phyloP scores from a whole-genome alignment of 2,113 vertebrate genomes.

The Carassius carassius region DNA sequence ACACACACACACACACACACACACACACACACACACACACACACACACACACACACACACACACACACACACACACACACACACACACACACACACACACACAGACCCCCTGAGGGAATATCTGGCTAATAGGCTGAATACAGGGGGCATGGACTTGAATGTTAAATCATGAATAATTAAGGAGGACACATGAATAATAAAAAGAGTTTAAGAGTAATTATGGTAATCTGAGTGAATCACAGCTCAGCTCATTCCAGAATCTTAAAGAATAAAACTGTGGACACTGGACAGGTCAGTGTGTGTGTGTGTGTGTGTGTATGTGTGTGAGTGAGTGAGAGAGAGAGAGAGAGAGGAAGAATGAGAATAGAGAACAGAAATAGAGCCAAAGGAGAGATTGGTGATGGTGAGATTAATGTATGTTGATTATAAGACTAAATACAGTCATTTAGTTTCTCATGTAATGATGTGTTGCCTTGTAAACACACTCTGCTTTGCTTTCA shows the following conservation, averaged over 20 bases:
- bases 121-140: slow-evolving; percentile 27
- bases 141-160: slow-evolving; percentile 42
- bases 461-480: slow-evolving; percentile 13
- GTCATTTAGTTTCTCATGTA: neutral
- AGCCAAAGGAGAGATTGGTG: neutral
- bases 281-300: slow-evolving; percentile 67
- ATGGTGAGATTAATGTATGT: neutral
- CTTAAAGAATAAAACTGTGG: slow-evolving; percentile 70
- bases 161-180: slow-evolving; percentile 54
- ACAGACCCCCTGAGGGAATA: slow-evolving; percentile 6
- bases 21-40: neutral
- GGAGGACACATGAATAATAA: slow-evolving; percentile 50
- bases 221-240: slow-evolving; percentile 69
- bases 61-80: neutral
- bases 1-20: neutral
- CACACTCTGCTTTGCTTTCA: neutral
- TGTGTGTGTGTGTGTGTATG: slow-evolving; percentile 54
- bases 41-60: neutral
- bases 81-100: neutral
- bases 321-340: slow-evolving; percentile 64
- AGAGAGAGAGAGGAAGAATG: slow-evolving; percentile 59
- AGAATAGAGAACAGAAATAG: neutral
- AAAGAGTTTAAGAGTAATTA: slow-evolving; percentile 51
- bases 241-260: slow-evolving; percentile 63
- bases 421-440: slow-evolving; percentile 16